phyloP scores from a whole-genome alignment of 2,888 invertebrate genomes.

The Drosophila acutilabella region DNA sequence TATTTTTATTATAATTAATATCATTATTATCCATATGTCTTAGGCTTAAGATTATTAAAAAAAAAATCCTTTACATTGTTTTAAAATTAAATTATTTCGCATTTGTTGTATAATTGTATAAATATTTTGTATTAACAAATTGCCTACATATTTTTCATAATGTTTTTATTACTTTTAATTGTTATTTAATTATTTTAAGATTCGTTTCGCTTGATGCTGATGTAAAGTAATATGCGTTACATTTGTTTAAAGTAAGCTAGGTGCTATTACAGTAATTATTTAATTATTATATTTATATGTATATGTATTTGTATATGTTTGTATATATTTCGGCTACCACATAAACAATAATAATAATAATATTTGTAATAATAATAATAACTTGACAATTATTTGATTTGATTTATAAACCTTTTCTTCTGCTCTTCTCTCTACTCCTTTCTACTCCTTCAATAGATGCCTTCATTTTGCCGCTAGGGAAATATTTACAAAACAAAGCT shows the following conservation, averaged over 20 bases:
- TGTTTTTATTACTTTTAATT: slow-evolving; percentile 24
- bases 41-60: slow-evolving; percentile 55
- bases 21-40: slow-evolving; percentile 35
- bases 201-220: slow-evolving; percentile 66
- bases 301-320: slow-evolving; percentile 14
- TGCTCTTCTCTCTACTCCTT: not conserved
- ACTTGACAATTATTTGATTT: slow-evolving; percentile 39
- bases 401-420: slow-evolving; percentile 30
- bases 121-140: slow-evolving; percentile 68
- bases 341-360: slow-evolving; percentile 54
- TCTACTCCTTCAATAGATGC: slow-evolving; percentile 23
- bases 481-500: slow-evolving; percentile 75
- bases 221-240: slow-evolving; percentile 75
- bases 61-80: slow-evolving; percentile 61
- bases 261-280: slow-evolving; percentile 60
- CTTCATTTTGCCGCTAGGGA: slow-evolving; percentile 64
- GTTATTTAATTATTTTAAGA: slow-evolving; percentile 41
- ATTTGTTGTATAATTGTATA: slow-evolving; percentile 69
- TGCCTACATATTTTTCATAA: slow-evolving; percentile 54
- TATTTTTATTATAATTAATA: slow-evolving; percentile 41
- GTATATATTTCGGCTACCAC: slow-evolving; percentile 68
- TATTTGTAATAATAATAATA: slow-evolving; percentile 5
- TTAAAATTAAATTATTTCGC: slow-evolving; percentile 55
- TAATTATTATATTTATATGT: slow-evolving; percentile 28
- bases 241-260: slow-evolving; percentile 73